Base-by-base conservation (phyloP, 2,113 vertebrate genomes). In the Ptilonorhynchus violaceus region DNA sequence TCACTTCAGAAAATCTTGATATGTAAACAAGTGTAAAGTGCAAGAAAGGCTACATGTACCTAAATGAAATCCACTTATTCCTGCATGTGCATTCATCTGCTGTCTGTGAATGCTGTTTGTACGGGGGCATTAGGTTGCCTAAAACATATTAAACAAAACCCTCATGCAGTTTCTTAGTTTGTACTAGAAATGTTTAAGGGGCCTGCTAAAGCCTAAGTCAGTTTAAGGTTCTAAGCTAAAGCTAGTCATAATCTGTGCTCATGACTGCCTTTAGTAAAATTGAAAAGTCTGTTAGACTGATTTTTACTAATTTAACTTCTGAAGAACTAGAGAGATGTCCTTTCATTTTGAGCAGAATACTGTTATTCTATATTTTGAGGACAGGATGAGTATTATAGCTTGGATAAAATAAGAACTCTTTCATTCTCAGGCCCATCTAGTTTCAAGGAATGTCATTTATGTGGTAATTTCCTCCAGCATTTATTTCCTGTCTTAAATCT, bases 381-480 rank as follows among this genome's bases (percentile, higher is more conserved):
- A 77, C 83, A 92, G 60, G 53, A 68, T 75, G 49, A 89, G 27
- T 67, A 52, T 60, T 89, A 88, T 25, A 88, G 58, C 66, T 79
- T 80, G 73, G 64, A 66, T 93, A 70, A 92, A 92, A 63, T 56
- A 86, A 47, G 35, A 62, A 37, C 53, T 41, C 69, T 70, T 41
- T 84, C 50, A 70, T 93, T 93, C 63, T 88, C 56, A 52, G 35
- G 16, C 68, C 52, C 47, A 70, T 96, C 60, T 81, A 84, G 28
- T 91, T 86, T 93, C 30, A 73, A 94, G 86, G 95, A 95, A 96
- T 95, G 95, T 74, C 8, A 93, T 96, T 96, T 92, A 90, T 97
- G 82, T 93, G 42, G 79, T 96, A 58, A 95, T 96, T 96, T 94
- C 95, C 89, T 93, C 86, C 66, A 89, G 76, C 55, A 63, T 96